Base-by-base conservation (phyloP, 2,888 invertebrate genomes). In the Oscheius sp. region DNA sequence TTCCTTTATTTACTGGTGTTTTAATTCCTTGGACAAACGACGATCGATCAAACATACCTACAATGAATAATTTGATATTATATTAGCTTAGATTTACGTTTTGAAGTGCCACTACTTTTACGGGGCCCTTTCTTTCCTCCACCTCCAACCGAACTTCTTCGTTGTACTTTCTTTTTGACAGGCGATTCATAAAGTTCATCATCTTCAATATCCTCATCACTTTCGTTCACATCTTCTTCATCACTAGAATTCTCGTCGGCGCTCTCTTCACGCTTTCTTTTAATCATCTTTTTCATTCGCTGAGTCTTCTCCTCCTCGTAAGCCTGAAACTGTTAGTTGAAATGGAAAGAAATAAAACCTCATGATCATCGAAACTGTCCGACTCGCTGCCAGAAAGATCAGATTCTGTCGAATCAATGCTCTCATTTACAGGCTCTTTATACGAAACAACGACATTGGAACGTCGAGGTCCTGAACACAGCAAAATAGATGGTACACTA, bases 1-100 rank as follows among this genome's bases (percentile, higher is more conserved):
- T 61, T n/a, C n/a, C n/a, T 21, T 61, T 61, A 21, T 61, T 61
- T 43, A 18, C 43, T 3, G 43, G 61, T 2, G 61, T 61, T 61
- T 61, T 61, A 3, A 55, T 6, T 1, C 43, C 61, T n/a, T n/a
- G n/a, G n/a, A n/a, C n/a, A n/a, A n/a, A n/a, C n/a, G n/a, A n/a
- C n/a, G n/a, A n/a, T n/a, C n/a, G n/a, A n/a, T n/a, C n/a, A n/a
- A n/a, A n/a, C n/a, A n/a, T n/a, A 49, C 3, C n/a, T 43, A 16
- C 52, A 21, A 7, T 52, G 7, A 3, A 2, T 6, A 13, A 25
- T 23, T 45, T 53, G 21, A 2, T 21, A 43, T 35, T 41, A 18
- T 18, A 43, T 9, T n/a, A n/a, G n/a, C 9, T 35, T 35, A 35
- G 35, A 3, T 35, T 6, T 35, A 35, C 35, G 5, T 35, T 35